These are phyloP conservation scores for Premnoplex brunnescens DNA, from an alignment of 2,797 vertebrate species.

Conservation along the genomic window DNA sequence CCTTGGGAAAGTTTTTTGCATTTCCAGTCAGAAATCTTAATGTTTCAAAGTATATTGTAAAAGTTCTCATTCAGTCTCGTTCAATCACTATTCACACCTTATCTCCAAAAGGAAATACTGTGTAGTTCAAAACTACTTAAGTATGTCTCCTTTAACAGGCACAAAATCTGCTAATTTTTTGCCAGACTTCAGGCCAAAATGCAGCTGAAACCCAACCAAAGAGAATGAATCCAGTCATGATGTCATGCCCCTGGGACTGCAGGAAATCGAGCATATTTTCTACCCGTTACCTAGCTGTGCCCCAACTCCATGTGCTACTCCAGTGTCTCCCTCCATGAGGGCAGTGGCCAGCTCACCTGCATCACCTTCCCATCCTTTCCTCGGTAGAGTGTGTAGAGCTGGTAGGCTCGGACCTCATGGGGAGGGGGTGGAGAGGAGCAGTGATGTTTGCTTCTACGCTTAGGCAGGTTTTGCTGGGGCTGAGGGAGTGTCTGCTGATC, in stretches of 20 bases:
- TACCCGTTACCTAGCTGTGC: rapidly evolving
- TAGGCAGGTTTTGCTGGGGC: constrained; percentile 59
- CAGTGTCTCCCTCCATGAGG: background rate
- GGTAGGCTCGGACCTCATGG: constrained; percentile 92
- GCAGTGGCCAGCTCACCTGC: constrained; percentile 82
- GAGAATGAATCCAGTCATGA: background rate
- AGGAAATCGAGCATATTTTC: background rate
- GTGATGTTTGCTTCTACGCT: constrained; percentile 75
- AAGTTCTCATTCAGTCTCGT: background rate
- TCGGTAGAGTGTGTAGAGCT: constrained; percentile 94
- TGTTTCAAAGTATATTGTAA: background rate
- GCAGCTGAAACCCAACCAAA: background rate
- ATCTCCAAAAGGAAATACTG: background rate
- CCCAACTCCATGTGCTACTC: background rate
- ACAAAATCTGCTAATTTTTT: background rate
- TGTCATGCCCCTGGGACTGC: background rate
- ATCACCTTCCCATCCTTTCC: constrained; percentile 94
- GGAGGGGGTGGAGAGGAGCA: constrained; percentile 81
- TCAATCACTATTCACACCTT: background rate
- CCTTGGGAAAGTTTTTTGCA: background rate
- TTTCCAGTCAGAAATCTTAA: background rate
- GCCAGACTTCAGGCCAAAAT: background rate
- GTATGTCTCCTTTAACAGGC: background rate
- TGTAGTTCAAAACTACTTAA: background rate
- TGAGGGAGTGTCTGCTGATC: constrained; percentile 76